These are phyloP conservation scores for Heteractis magnifica DNA, from an alignment of 92 coral and sea anemone genomes.

Conservation along the genomic window DNA sequence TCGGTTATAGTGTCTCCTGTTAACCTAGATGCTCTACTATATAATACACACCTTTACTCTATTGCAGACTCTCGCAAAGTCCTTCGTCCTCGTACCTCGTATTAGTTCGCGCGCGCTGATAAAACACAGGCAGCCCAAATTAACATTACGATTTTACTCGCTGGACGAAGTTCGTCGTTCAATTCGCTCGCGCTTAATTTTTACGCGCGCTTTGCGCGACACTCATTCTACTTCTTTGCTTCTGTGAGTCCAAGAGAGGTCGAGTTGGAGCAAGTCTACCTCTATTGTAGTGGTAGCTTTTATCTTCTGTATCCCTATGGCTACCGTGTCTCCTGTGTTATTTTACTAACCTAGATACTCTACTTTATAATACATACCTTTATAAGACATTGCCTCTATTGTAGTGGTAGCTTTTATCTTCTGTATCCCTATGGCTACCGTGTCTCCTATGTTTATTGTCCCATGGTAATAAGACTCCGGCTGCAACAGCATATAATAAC, in stretches of 20 bases:
- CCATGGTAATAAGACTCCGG: conserved; percentile 69
- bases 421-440: conserved; percentile 68
- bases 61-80: background rate
- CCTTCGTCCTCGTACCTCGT: no score
- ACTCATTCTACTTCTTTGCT: no score
- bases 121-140: no score
- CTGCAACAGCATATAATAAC: conserved; percentile 7
- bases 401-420: conserved; percentile 39
- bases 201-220: no score
- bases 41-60: conserved; percentile 35
- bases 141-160: no score
- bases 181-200: no score
- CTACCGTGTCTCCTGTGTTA: conserved; percentile 61
- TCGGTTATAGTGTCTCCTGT: conserved; percentile 56
- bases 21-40: background rate
- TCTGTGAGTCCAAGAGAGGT: no score
- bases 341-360: background rate
- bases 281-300: conserved; percentile 28
- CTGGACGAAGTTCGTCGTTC: no score
- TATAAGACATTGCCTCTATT: conserved; percentile 48
- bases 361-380: conserved; percentile 26
- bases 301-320: conserved; percentile 53
- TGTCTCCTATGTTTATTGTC: conserved; percentile 65
- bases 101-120: no score
- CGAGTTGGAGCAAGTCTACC: background rate